Percentiles rank a stretch among this genome's conserved stretches.
phyloP scores from a whole-genome alignment of 2,797 vertebrate genomes.

The Choloepus didactylus region DNA sequence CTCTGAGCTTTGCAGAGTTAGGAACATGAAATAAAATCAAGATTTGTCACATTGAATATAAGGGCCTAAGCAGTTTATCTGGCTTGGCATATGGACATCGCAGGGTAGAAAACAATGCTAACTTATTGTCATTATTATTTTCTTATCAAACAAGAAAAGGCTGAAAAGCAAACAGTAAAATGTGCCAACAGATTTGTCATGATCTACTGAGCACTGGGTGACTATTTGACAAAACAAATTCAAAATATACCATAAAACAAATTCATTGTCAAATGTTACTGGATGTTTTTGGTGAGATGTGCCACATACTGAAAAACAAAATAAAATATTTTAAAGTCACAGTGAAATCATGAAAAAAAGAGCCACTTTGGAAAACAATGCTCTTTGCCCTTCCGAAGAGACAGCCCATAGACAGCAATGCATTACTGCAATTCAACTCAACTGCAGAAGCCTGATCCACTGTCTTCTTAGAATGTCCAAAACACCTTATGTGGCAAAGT shows the following conservation, averaged over 20 bases:
- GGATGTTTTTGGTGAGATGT: conserved; percentile 27
- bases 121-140: neutral
- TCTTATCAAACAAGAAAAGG: neutral
- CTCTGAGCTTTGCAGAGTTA: neutral
- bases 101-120: neutral
- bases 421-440: neutral
- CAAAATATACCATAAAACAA: conserved; percentile 45
- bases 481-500: neutral
- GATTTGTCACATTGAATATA: neutral
- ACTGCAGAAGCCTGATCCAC: neutral
- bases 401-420: neutral
- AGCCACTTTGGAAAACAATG: neutral
- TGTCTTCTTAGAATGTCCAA: neutral
- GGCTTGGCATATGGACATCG: neutral
- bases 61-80: neutral
- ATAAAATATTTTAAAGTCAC: conserved; percentile 41
- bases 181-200: neutral
- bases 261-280: conserved; percentile 48
- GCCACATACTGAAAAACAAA: neutral
- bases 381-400: neutral
- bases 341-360: neutral
- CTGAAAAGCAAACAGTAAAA: neutral
- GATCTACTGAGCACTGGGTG: neutral
- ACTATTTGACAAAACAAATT: conserved; percentile 60
- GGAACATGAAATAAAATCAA: conserved; percentile 58